Evolutionary conservation across 2,113 vertebrate species (phyloP).

Genomic region (Apaloderma vittatum): DNA sequence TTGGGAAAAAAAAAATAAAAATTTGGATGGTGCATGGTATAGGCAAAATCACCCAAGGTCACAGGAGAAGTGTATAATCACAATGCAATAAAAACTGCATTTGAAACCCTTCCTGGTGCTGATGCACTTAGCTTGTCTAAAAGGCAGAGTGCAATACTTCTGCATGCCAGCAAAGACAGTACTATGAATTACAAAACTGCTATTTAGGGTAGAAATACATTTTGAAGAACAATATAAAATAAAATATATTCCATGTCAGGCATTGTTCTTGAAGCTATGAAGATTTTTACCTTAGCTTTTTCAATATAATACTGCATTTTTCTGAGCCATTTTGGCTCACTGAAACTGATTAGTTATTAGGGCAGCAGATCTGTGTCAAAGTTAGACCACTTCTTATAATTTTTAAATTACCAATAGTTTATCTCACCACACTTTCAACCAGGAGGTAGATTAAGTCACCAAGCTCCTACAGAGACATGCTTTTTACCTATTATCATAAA

Average conservation of each 20-base stretch:
- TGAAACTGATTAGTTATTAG: not conserved
- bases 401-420: not conserved
- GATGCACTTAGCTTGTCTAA: not conserved
- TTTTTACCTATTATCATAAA: not conserved
- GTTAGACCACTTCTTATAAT: not conserved
- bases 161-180: not conserved
- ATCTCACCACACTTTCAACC: not conserved
- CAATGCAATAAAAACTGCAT: not conserved
- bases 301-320: not conserved
- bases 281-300: not conserved
- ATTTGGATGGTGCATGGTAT: not conserved
- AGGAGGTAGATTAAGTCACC: not conserved
- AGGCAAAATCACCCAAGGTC: not conserved
- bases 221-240: not conserved
- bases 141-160: not conserved
- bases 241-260: not conserved
- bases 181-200: not conserved
- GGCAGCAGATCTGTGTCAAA: not conserved
- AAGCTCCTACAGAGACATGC: not conserved
- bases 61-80: not conserved
- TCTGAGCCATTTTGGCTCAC: not conserved
- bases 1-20: accelerated
- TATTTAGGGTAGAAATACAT: not conserved
- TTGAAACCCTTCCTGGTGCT: not conserved
- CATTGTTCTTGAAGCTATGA: not conserved